Evolutionary conservation across 2,113 vertebrate species (phyloP).

Genomic region (Motacilla tschutschensis): DNA sequence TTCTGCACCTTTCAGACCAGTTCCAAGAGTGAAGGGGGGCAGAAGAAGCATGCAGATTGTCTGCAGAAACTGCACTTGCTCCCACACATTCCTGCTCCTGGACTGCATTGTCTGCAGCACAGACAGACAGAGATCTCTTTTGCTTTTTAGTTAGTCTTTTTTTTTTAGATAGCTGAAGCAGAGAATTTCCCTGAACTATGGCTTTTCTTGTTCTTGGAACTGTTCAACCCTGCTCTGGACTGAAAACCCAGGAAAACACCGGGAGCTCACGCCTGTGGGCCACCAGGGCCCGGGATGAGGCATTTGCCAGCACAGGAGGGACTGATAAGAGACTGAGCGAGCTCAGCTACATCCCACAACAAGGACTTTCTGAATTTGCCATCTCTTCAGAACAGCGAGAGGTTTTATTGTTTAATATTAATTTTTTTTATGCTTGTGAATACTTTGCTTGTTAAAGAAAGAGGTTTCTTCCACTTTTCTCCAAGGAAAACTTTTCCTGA

Average conservation of each 20-base stretch:
- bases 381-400: neutral
- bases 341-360: neutral
- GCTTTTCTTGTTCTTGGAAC: neutral
- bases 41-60: neutral
- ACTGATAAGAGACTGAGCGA: neutral
- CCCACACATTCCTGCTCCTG: neutral
- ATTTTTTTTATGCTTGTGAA: neutral
- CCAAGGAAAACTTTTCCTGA: neutral
- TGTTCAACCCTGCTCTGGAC: neutral
- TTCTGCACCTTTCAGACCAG: neutral
- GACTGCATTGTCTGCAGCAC: neutral
- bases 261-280: neutral
- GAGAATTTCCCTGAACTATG: neutral
- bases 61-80: neutral
- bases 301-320: neutral
- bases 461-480: neutral
- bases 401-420: neutral
- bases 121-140: neutral
- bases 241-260: neutral
- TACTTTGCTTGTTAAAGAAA: neutral
- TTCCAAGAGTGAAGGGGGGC: neutral
- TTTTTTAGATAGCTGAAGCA: neutral
- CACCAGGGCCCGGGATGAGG: neutral
- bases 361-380: neutral
- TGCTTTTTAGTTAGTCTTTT: neutral